Conservation (phyloP, 2,888 invertebrate genomes). For the Rhaphigaster nebulosa region DNA sequence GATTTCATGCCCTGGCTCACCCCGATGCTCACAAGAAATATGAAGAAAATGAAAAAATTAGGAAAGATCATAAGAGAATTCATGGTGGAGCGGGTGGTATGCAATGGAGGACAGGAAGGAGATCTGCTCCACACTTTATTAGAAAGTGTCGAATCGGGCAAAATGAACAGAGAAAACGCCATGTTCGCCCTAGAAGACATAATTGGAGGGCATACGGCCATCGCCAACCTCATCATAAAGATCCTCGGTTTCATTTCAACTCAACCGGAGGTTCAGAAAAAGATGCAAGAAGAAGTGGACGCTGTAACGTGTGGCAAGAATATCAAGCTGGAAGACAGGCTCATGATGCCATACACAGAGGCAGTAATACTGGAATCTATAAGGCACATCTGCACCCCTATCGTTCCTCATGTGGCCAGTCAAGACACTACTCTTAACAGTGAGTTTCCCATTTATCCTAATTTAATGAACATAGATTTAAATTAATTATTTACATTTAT, state of each 20-base stretch:
- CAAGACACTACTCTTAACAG: constrained; percentile 79
- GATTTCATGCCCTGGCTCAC: constrained; percentile 88
- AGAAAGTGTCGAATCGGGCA: constrained; percentile 75
- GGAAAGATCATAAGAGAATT: constrained; percentile 79
- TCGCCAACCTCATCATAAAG: constrained; percentile 87
- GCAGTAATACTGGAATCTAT: constrained; percentile 86
- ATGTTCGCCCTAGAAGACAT: constrained; percentile 89
- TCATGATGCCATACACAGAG: constrained; percentile 82
- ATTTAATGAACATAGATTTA: not conserved
- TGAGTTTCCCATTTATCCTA: constrained; percentile 65
- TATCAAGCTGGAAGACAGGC: constrained; percentile 78
- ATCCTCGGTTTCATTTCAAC: constrained; percentile 79
- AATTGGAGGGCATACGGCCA: constrained; percentile 88
- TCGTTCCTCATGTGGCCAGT: constrained; percentile 90
- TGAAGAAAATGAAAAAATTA: constrained; percentile 77
- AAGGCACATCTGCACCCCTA: constrained; percentile 86
- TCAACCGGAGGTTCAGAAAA: constrained; percentile 69
- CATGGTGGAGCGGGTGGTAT: constrained; percentile 76
- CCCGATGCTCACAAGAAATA: constrained; percentile 78
- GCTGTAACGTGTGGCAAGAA: constrained; percentile 73
- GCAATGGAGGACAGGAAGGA: constrained; percentile 66
- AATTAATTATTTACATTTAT: not conserved
- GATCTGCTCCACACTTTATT: constrained; percentile 87
- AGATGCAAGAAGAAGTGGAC: constrained; percentile 80
- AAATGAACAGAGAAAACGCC: constrained; percentile 81